Conservation (phyloP, 2,888 invertebrate species). For the Agonopterix arenella region DNA sequence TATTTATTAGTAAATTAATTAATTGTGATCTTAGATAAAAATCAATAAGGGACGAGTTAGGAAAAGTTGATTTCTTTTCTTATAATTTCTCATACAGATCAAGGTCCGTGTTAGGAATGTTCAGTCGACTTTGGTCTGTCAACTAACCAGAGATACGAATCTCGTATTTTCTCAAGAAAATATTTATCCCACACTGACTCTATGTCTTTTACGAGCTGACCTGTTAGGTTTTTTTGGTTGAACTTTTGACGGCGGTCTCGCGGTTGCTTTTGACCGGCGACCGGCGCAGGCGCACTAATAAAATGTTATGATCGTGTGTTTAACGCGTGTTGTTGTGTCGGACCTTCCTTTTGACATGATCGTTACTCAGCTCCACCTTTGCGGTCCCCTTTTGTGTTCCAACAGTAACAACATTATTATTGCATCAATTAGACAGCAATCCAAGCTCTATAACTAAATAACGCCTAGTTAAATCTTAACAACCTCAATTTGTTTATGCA, state of each 20-base stretch:
- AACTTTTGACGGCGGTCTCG: conserved; percentile 69
- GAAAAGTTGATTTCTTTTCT: no score
- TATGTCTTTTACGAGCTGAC: conserved; percentile 70
- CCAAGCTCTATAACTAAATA: not conserved
- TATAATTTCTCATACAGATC: no score
- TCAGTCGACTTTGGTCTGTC: not conserved
- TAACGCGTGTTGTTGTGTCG: conserved; percentile 74
- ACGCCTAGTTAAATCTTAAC: not conserved
- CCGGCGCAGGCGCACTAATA: conserved; percentile 53
- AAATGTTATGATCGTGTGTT: conserved; percentile 77
- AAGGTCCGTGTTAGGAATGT: no score
- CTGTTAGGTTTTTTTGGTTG: conserved; percentile 66
- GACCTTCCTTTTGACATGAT: conserved; percentile 73
- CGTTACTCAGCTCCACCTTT: conserved; percentile 67
- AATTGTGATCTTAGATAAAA: no score
- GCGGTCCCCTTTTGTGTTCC: conserved; percentile 68
- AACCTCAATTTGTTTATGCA: conserved; percentile 11
- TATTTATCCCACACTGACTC: conserved; percentile 60
- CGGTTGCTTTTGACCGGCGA: conserved; percentile 69
- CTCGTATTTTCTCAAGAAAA: conserved; percentile 28
- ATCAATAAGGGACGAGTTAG: no score
- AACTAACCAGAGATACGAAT: conserved; percentile 1
- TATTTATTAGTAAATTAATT: no score
- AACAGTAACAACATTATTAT: conserved; percentile 69
- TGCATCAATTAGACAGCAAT: conserved; percentile 53